Percentiles rank a stretch among this genome's conserved stretches.
Evolutionary conservation across 2,888 invertebrate species (phyloP).

Genomic region (Strigamia transsilvanica): DNA sequence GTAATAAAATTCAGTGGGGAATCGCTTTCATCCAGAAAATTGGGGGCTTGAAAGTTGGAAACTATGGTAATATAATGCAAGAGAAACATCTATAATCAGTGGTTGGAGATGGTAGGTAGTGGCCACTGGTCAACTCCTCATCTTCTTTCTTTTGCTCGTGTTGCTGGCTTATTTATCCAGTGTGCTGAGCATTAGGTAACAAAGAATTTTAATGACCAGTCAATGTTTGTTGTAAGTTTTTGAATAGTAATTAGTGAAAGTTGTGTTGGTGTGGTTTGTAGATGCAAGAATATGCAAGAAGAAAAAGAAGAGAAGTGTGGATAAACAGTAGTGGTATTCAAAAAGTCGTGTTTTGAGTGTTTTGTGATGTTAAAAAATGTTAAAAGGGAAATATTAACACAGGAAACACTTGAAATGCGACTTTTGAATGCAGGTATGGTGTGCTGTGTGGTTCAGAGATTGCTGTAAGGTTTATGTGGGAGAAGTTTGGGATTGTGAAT

Average conservation of each 20-base stretch:
- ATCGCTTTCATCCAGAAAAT: conserved; percentile 8
- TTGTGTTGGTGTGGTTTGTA: too few species aligned
- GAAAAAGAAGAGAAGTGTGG: too few species aligned
- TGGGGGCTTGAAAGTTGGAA: background rate
- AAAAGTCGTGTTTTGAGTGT: too few species aligned
- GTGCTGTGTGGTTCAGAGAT: too few species aligned
- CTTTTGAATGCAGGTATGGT: too few species aligned
- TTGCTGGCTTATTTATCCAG: conserved; percentile 2
- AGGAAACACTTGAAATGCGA: too few species aligned
- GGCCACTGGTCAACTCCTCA: conserved; percentile 2
- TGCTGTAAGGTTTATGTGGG: too few species aligned
- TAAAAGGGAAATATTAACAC: too few species aligned
- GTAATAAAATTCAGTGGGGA: conserved; percentile 1
- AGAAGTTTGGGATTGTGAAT: too few species aligned
- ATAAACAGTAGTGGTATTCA: too few species aligned
- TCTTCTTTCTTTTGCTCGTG: background rate
- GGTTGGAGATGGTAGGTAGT: background rate
- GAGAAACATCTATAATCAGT: background rate
- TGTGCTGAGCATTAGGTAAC: background rate
- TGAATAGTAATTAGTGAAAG: background rate
- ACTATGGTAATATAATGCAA: background rate
- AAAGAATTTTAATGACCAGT: background rate
- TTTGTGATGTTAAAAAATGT: too few species aligned
- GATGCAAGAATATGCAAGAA: too few species aligned
- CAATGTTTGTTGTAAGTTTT: conserved; percentile 8